Evolutionary conservation across 2,888 invertebrate genomes (phyloP), one percentile per base, ranked within the genome.

Genomic region (Cantharis rufa): DNA sequence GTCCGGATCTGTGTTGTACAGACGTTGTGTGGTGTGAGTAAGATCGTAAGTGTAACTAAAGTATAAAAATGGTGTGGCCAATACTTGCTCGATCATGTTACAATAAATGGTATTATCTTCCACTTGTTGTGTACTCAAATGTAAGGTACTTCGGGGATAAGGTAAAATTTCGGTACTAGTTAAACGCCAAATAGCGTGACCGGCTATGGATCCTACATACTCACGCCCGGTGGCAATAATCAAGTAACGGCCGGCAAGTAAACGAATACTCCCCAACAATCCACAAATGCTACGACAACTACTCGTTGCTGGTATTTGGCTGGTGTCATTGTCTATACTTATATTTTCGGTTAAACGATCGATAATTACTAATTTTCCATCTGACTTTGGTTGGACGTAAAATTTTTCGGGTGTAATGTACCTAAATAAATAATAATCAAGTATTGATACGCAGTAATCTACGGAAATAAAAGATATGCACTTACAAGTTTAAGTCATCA

Each of bases 1-100:
- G 81, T 96, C 96, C 0, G 95, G 94, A 0, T 94, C 92, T 72
- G 95, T 95, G 72, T 94, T 94, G 83, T 95, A 94, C 80, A 98
- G 89, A 80, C 97, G 90, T 87, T 99, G 98, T 86, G 97, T 90
- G 0, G 96, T 92, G 87, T 98, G 98, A 21, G 97, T 96, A 74
- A 99, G 88, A 89, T 99, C 99, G 85, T 96, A 97, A 1, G 95
- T 94, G 84, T 97, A 96, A 15, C 98, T 98, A 89, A 96, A 99
- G 89, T 98, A 99, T 83, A 96, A 95, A 83, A 93, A 93, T 1
- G 97, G 96, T 1, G 95, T 95, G 62, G 93, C 92, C 72, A 99
- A 89, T 0, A 96, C 94, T 76, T 91, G 90, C 76, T 95, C 94
- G 11, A 99, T 86, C 96, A 99, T 96, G 7, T 92, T 91, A 84